These are phyloP conservation scores for Dinothrombium tinctorium DNA, from an alignment of 1,140 invertebrate species.

Conservation along the genomic window DNA sequence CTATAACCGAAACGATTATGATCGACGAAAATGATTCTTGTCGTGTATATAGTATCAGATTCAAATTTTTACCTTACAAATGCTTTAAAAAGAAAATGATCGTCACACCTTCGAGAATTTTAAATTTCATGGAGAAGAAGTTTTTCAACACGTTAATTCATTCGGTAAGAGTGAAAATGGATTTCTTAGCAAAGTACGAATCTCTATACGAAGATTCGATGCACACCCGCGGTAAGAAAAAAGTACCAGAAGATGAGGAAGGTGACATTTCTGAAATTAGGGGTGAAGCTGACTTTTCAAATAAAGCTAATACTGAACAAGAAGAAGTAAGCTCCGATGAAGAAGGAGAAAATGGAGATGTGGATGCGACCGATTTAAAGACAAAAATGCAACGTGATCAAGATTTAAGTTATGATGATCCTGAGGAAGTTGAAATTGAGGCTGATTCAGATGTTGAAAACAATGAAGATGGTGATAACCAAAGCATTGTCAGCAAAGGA, in stretches of 20 bases:
- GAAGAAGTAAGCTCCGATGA: constrained; percentile 34
- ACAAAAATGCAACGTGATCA: constrained; percentile 31
- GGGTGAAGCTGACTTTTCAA: constrained; percentile 20
- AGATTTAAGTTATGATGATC: constrained; percentile 51
- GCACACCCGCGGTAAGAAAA: background rate
- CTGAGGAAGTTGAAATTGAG: constrained; percentile 38
- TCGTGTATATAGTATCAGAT: constrained; percentile 22
- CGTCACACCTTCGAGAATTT: constrained; percentile 38
- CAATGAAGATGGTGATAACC: constrained; percentile 18
- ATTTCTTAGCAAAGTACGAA: background rate
- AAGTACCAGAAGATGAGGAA: constrained; percentile 15
- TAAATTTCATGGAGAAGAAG: constrained; percentile 24
- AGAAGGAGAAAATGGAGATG: constrained; percentile 27
- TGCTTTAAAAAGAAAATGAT: constrained; percentile 42
- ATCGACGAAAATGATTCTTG: constrained; percentile 11
- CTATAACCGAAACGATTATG: constrained; percentile 35
- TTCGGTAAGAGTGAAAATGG: constrained; percentile 18
- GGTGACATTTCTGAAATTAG: constrained; percentile 17
- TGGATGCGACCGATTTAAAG: constrained; percentile 32
- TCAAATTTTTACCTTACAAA: constrained; percentile 43
- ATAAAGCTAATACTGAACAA: no score
- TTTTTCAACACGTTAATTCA: constrained; percentile 21
- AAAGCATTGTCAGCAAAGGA: background rate
- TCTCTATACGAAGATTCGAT: constrained; percentile 5
- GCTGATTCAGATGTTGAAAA: constrained; percentile 18